Percentiles rank a stretch among this genome's conserved stretches.
These are phyloP conservation scores for Bhutanitis thaidina DNA, from an alignment of 2,888 invertebrate species.

Conservation along the genomic window DNA sequence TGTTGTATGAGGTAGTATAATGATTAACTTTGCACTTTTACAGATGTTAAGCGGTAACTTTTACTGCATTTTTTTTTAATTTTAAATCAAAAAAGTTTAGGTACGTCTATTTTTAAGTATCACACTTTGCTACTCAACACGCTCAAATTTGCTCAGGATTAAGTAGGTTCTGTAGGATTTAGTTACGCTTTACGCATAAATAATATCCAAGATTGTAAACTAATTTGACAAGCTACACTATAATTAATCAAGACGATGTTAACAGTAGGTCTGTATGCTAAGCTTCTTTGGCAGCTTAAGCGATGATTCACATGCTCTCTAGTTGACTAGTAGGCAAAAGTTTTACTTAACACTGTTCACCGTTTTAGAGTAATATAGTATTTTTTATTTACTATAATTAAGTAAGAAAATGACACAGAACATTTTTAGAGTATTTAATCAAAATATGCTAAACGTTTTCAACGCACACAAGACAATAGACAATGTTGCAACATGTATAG, in stretches of 20 bases:
- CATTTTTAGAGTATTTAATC: not conserved
- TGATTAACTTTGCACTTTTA: slow-evolving; percentile 5
- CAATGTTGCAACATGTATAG: too few species aligned
- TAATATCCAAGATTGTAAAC: not conserved
- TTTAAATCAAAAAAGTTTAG: not conserved
- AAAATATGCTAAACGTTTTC: too few species aligned
- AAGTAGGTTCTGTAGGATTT: slow-evolving; percentile 21
- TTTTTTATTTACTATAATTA: slow-evolving; percentile 3
- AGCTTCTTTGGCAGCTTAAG: slow-evolving; percentile 21
- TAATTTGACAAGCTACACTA: not conserved
- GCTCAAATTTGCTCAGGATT: slow-evolving; percentile 44
- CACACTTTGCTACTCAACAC: slow-evolving; percentile 30
- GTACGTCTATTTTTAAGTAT: slow-evolving; percentile 16
- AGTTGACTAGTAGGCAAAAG: slow-evolving; percentile 8
- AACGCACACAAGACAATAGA: too few species aligned
- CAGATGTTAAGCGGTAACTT: not conserved
- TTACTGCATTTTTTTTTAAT: slow-evolving; percentile 10
- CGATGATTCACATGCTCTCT: slow-evolving; percentile 12
- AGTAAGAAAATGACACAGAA: not conserved
- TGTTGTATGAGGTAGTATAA: slow-evolving; percentile 14
- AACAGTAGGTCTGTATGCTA: slow-evolving; percentile 12
- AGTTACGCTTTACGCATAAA: slow-evolving; percentile 16
- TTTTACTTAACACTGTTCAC: slow-evolving; percentile 17
- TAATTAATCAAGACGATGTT: not conserved
- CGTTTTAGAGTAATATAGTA: slow-evolving; percentile 16